A percentile compares a stretch with the other conserved stretches of the same genome.
Conservation (phyloP, 2,888 invertebrate genomes). For the Agrilus mali region DNA sequence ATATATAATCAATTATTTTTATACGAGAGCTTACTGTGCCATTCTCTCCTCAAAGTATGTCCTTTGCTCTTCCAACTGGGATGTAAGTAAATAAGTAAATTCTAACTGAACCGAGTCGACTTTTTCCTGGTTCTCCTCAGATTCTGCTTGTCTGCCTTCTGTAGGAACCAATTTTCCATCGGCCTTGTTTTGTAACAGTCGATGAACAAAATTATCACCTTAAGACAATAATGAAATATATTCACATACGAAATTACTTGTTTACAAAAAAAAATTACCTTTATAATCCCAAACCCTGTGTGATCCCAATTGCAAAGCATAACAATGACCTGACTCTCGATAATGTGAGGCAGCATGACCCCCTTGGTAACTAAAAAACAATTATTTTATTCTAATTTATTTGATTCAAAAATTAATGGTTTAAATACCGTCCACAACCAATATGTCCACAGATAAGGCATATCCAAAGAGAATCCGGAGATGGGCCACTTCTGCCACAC, state of each 20-base stretch:
- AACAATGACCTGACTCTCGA: slow-evolving; percentile 90
- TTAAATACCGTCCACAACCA: slow-evolving; percentile 70
- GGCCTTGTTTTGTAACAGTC: slow-evolving; percentile 89
- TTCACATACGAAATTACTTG: slow-evolving; percentile 30
- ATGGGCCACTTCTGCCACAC: slow-evolving; percentile 38
- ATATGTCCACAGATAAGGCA: slow-evolving; percentile 98
- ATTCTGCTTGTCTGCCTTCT: slow-evolving; percentile 50
- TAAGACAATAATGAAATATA: slow-evolving; percentile 1
- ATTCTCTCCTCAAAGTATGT: slow-evolving; percentile 80
- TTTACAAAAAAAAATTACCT: slow-evolving; percentile 70
- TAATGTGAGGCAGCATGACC: slow-evolving; percentile 97
- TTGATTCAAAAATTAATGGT: background rate
- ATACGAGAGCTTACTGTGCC: slow-evolving; percentile 27
- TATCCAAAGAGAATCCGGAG: slow-evolving; percentile 87
- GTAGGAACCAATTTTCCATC: slow-evolving; percentile 91
- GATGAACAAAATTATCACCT: slow-evolving; percentile 90
- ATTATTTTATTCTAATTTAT: background rate
- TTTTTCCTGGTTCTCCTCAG: slow-evolving; percentile 59
- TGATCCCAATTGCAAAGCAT: slow-evolving; percentile 90
- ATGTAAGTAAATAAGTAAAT: slow-evolving; percentile 90
- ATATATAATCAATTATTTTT: background rate
- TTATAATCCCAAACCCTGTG: slow-evolving; percentile 99
- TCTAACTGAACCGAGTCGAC: slow-evolving; percentile 91
- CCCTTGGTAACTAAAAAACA: slow-evolving; percentile 35
- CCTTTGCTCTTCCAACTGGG: slow-evolving; percentile 89